Base-by-base conservation (phyloP, 1,140 invertebrate species). In the Muscidifurax raptorellus region DNA sequence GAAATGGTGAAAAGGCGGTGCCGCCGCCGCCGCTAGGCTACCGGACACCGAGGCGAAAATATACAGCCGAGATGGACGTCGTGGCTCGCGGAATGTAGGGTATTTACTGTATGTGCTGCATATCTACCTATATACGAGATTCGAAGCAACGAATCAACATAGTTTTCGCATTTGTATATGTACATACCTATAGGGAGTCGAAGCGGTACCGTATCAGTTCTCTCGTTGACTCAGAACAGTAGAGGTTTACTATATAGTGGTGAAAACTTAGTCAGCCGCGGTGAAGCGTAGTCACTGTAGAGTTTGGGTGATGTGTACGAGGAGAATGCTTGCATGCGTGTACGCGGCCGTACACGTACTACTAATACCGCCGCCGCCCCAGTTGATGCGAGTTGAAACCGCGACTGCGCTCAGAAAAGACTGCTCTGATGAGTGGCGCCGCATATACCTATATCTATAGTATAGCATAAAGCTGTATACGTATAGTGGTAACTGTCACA, bases 1-100 rank as follows among this genome's bases (percentile, higher is more conserved):
- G 15, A 7, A 87, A 83, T 71, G 84, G 88, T 69, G 66, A 83
- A 89, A 89, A 89, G 89, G 89, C 89, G 89, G 88, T 89, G 89
- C 89, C 88, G 89, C 85, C 52, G 52, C 18, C 18, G 47, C 47
- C 9, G 47, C 47, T 52, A 52, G 47, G 82, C 80, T 80, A 47
- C 84, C 86, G 82, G 75, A 83, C 75, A 78, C 85, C 15, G 27
- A 74, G 12, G 30, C 32, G 30, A n/a, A 32, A 27, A 30, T 30
- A 67, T 9, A 64, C 66, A n/a, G n/a, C 64, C 25, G 25, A n/a
- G 28, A 1, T 69, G 9, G 66, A 12, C 25, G 10, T 28, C 28
- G 66, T 9, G 25, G 22, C 22, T 2, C 66, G 3, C 15, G 28
- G 27, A 69, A 28, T 28, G 28, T n/a, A 13, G 15, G 3, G 10